Evolutionary conservation across 2,113 vertebrate species (phyloP).

Genomic region (Dendropsophus ebraccatus): DNA sequence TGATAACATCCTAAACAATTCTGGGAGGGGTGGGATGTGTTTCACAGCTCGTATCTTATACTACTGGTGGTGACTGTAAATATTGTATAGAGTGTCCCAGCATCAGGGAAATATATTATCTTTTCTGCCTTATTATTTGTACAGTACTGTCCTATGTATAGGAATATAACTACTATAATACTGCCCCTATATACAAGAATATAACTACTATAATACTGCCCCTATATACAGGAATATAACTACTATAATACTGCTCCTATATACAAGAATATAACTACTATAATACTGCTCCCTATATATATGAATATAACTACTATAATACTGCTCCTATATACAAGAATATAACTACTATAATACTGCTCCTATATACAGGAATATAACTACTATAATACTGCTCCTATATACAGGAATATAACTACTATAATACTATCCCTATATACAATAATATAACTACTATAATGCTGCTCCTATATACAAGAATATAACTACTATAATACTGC

Average conservation of each 20-base stretch:
- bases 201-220: no score
- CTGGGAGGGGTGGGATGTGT: not conserved
- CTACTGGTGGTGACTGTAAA: not conserved
- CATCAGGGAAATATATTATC: not conserved
- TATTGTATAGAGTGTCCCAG: not conserved
- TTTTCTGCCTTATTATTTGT: not conserved
- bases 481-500: constrained; percentile 12
- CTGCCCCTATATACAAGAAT: no score
- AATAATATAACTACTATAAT: constrained; percentile 2
- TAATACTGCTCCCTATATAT: no score
- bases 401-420: not conserved
- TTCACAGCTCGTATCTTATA: not conserved
- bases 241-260: no score
- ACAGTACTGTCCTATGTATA: not conserved
- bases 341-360: constrained; percentile 1
- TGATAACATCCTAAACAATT: constrained; percentile 33
- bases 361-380: not conserved
- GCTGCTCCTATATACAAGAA: not conserved
- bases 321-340: not conserved
- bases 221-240: no score
- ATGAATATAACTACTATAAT: not conserved
- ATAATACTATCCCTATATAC: not conserved
- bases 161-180: no score
- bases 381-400: not conserved
- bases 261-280: no score